These are phyloP conservation scores for Muricea muricata DNA, from an alignment of 92 coral and sea anemone genomes.

Conservation along the genomic window DNA sequence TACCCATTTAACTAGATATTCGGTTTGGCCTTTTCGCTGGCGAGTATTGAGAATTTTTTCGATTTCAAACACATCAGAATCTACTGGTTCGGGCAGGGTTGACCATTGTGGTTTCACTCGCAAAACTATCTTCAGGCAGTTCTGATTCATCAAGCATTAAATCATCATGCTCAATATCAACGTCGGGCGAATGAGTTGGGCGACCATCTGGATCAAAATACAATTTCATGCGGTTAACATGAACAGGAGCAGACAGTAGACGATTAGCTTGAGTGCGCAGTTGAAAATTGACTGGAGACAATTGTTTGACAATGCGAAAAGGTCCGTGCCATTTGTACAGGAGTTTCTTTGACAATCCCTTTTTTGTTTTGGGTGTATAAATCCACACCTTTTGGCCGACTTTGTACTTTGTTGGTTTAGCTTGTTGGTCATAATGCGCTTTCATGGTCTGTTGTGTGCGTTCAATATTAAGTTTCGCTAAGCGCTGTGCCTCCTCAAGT, in stretches of 20 bases:
- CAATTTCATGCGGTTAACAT: constrained; percentile 65
- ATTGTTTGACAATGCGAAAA: constrained; percentile 27
- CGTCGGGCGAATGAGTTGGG: constrained; percentile 56
- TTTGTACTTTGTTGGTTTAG: constrained; percentile 34
- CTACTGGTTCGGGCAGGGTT: background rate
- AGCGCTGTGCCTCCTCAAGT: constrained; percentile 64
- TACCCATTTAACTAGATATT: constrained; percentile 49
- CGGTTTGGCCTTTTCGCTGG: background rate
- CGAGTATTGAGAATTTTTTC: constrained; percentile 30
- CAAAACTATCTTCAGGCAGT: constrained; percentile 37
- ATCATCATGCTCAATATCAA: background rate
- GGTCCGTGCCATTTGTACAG: constrained; percentile 58
- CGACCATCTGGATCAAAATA: constrained; percentile 58
- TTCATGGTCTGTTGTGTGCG: constrained; percentile 75
- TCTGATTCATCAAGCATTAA: background rate
- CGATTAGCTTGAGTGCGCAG: constrained; percentile 64
- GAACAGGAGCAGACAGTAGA: constrained; percentile 55
- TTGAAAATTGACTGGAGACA: constrained; percentile 42
- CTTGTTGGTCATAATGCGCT: constrained; percentile 47
- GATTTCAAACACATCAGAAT: background rate
- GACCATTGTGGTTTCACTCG: too few species aligned
- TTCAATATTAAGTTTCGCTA: constrained; percentile 55
- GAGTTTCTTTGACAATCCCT: constrained; percentile 42
- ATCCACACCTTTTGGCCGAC: constrained; percentile 66
- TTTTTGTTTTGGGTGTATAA: constrained; percentile 36